Evolutionary conservation across 2,797 vertebrate species (phyloP).

Genomic region (Serranus cabrilla): DNA sequence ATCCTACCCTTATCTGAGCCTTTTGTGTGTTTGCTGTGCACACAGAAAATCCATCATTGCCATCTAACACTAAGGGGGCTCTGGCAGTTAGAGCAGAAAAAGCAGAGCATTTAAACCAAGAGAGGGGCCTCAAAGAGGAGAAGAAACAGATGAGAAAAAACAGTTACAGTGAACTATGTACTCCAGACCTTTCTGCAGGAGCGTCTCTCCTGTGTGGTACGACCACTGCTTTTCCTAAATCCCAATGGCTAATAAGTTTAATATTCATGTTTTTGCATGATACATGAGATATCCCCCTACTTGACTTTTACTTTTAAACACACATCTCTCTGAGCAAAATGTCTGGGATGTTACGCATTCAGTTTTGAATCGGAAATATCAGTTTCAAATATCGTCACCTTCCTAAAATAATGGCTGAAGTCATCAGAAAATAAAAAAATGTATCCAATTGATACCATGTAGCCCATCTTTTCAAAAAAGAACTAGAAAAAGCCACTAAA

Average conservation of each 20-base stretch:
- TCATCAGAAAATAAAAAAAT: too few relatives aligned
- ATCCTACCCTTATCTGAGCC: slow-evolving; percentile 56
- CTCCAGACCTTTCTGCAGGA: slow-evolving; percentile 29
- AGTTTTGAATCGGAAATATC: too few relatives aligned
- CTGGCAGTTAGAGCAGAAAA: slow-evolving; percentile 37
- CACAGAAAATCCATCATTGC: slow-evolving; percentile 69
- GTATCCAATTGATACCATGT: too few relatives aligned
- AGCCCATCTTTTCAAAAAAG: too few relatives aligned
- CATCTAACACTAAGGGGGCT: slow-evolving; percentile 27
- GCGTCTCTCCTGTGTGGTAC: background rate
- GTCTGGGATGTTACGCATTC: too few relatives aligned
- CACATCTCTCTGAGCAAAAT: too few relatives aligned
- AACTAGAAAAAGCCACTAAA: too few relatives aligned
- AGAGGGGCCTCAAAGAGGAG: slow-evolving; percentile 28
- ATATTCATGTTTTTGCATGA: too few relatives aligned
- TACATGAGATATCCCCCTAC: too few relatives aligned
- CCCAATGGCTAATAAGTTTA: background rate
- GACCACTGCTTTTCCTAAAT: slow-evolving; percentile 1
- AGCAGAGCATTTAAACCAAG: slow-evolving; percentile 29
- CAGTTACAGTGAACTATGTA: background rate
- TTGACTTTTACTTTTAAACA: too few relatives aligned
- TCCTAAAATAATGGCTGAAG: too few relatives aligned
- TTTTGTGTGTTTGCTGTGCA: slow-evolving; percentile 67
- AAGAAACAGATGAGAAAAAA: slow-evolving; percentile 21
- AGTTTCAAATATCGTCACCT: too few relatives aligned